Evolutionary conservation across 64 coral and sea anemone genomes (phyloP).

Genomic region (Trachythela sp.): DNA sequence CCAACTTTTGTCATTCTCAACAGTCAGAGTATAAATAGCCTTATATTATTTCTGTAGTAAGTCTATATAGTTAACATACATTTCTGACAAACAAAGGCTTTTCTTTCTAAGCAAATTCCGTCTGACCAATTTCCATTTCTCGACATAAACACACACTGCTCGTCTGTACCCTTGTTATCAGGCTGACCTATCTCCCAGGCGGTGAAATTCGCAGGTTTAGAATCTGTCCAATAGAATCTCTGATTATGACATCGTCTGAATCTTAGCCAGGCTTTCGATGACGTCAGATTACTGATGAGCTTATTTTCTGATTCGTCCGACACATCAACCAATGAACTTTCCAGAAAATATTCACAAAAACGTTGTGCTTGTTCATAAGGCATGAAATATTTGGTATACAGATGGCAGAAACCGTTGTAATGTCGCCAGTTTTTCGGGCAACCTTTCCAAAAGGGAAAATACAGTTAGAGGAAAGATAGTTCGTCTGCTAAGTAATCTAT

Average conservation of each 20-base stretch:
- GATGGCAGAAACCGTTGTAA: not conserved
- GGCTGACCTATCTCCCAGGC: not conserved
- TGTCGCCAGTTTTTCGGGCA: not conserved
- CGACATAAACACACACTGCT: not conserved
- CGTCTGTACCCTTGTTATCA: not conserved
- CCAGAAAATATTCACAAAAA: not conserved
- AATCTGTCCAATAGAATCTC: conserved; percentile 10
- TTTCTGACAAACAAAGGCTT: not conserved
- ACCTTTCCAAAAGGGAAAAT: not conserved
- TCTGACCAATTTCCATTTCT: not conserved
- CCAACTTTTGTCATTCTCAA: no score
- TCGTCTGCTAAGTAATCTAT: no score
- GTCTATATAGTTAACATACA: not conserved
- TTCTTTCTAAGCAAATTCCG: not conserved
- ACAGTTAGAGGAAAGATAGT: not conserved
- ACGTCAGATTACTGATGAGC: not conserved
- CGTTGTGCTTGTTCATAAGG: not conserved
- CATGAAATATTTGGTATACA: not conserved
- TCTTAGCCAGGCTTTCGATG: not conserved
- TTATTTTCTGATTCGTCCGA: not conserved
- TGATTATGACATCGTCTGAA: not conserved
- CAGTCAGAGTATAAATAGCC: no score
- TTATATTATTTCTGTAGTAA: no score
- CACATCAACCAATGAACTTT: not conserved
- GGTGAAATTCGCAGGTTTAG: not conserved